These are phyloP conservation scores for Saccostrea cuccullata DNA, from an alignment of 1,140 invertebrate species.

Conservation along the genomic window DNA sequence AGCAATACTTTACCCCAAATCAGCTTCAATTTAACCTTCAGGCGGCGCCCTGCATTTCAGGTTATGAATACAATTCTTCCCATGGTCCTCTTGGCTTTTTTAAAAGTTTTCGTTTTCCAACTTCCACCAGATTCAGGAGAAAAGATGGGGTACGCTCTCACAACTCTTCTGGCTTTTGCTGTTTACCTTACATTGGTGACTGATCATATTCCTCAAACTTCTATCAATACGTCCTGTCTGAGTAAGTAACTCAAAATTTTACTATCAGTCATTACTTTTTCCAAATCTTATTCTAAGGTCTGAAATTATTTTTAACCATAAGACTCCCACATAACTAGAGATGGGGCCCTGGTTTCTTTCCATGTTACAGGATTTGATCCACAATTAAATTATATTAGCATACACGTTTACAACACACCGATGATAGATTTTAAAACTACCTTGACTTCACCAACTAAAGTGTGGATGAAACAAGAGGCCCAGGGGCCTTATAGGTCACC, in stretches of 20 bases:
- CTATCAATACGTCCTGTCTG: conserved; percentile 36
- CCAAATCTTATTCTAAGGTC: too few species aligned
- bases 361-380: too few species aligned
- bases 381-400: too few species aligned
- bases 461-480: too few species aligned
- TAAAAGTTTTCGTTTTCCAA: conserved; percentile 50
- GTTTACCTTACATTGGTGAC: conserved; percentile 55
- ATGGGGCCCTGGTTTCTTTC: too few species aligned
- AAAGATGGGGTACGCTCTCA: conserved; percentile 55
- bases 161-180: conserved; percentile 52
- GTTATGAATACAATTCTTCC: conserved; percentile 54
- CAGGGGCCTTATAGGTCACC: too few species aligned
- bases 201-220: conserved; percentile 52
- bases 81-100: conserved; percentile 45
- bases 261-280: too few species aligned
- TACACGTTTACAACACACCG: too few species aligned
- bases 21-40: conserved; percentile 31
- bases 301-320: too few species aligned
- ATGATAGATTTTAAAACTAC: too few species aligned
- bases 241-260: conserved; percentile 32
- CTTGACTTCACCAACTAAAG: too few species aligned
- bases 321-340: too few species aligned
- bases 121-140: conserved; percentile 53
- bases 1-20: background rate
- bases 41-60: conserved; percentile 42